Evolutionary conservation across 2,888 invertebrate genomes (phyloP).

Genomic region (Ectropis crepuscularia): DNA sequence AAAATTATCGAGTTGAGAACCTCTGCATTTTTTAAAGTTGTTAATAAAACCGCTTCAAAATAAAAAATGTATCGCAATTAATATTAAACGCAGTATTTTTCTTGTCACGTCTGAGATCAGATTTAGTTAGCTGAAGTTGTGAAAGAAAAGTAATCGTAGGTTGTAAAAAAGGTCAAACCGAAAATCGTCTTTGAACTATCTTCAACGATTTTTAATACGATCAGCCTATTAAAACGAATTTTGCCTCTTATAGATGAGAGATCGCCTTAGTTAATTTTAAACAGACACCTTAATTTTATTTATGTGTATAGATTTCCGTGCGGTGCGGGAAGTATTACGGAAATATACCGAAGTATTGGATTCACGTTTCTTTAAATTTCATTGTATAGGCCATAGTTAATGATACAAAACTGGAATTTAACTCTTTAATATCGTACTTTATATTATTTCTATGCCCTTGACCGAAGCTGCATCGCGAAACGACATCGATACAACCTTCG

Average conservation of each 20-base stretch:
- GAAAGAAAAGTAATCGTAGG: not conserved
- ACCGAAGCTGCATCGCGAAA: conserved; percentile 20
- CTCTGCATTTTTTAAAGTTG: too few species aligned
- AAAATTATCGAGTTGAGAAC: too few species aligned
- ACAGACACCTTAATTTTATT: too few species aligned
- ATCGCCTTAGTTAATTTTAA: too few species aligned
- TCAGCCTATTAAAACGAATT: not conserved
- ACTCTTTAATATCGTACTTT: not conserved
- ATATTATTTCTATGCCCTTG: conserved; percentile 19
- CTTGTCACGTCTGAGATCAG: conserved; percentile 3
- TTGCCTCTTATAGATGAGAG: not conserved
- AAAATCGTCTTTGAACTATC: not conserved
- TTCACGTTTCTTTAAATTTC: too few species aligned
- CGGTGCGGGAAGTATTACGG: too few species aligned
- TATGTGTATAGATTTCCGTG: too few species aligned
- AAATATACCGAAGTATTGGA: too few species aligned
- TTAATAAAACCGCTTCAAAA: too few species aligned
- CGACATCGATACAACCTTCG: conserved; percentile 17
- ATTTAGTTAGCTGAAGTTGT: not conserved
- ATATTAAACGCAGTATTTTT: not conserved
- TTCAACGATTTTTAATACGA: not conserved
- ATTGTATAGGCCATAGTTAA: not conserved
- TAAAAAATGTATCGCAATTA: conserved; percentile 2
- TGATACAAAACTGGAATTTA: not conserved
- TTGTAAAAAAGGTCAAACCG: conserved; percentile 5